These are phyloP conservation scores for Upupa epops DNA, from an alignment of 2,113 vertebrate species.

Conservation along the genomic window DNA sequence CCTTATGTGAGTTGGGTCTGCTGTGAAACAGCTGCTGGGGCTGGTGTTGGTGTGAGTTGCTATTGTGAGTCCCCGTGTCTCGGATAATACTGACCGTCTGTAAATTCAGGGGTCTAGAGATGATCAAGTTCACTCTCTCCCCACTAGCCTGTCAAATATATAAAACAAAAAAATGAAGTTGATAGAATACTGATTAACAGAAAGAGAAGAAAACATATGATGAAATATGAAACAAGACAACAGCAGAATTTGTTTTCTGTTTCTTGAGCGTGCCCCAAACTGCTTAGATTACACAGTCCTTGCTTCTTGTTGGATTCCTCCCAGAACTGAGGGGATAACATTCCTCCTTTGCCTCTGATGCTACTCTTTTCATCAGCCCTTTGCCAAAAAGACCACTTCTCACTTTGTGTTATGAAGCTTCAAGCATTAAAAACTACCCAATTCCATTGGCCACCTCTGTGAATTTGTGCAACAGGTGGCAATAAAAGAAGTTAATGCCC, in stretches of 20 bases:
- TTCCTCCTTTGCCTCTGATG: not conserved
- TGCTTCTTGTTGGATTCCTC: not conserved
- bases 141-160: constrained; percentile 86
- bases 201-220: not conserved
- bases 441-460: not conserved
- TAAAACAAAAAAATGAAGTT: not conserved
- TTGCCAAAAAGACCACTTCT: not conserved
- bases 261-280: not conserved
- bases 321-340: not conserved
- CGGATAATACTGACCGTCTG: constrained; percentile 81
- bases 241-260: not conserved
- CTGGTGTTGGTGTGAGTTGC: constrained; percentile 84
- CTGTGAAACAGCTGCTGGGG: constrained; percentile 69
- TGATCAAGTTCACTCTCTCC: constrained; percentile 89
- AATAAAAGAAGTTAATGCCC: not conserved
- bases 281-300: not conserved
- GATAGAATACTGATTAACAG: not conserved
- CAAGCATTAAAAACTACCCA: not conserved
- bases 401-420: not conserved
- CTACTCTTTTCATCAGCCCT: not conserved
- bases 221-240: not conserved
- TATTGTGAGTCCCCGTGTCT: constrained; percentile 84
- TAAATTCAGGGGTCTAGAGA: constrained; percentile 85
- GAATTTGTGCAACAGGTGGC: not conserved
- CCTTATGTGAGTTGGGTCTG: constrained; percentile 82